Percentiles rank a stretch among this genome's conserved stretches.
phyloP scores from a whole-genome alignment of 2,888 invertebrate genomes.

The Alcis repandata region DNA sequence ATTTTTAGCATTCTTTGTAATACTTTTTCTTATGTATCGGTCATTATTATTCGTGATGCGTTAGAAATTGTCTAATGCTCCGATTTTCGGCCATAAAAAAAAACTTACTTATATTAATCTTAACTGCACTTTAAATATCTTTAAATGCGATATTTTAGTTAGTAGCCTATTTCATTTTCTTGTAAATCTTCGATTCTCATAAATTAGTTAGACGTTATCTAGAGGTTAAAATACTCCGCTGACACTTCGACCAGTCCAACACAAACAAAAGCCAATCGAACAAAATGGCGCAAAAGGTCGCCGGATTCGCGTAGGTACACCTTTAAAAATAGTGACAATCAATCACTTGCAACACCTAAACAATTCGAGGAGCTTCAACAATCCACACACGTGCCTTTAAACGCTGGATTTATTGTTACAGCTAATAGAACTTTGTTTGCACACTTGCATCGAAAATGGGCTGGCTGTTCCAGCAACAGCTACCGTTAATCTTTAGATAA shows the following conservation, averaged over 20 bases:
- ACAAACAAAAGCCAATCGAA: conserved; percentile 31
- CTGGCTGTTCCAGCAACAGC: conserved; percentile 18
- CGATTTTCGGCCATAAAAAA: too few relatives aligned
- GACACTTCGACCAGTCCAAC: conserved; percentile 22
- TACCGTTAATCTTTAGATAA: conserved; percentile 17
- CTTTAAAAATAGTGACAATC: conserved; percentile 36
- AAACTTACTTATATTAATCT: too few relatives aligned
- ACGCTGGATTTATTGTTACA: conserved; percentile 44
- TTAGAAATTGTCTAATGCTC: too few relatives aligned
- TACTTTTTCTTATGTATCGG: too few relatives aligned
- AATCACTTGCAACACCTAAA: conserved; percentile 41
- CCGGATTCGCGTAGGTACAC: conserved; percentile 26
- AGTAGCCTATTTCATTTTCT: too few relatives aligned
- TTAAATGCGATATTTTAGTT: too few relatives aligned
- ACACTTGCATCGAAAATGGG: conserved; percentile 22
- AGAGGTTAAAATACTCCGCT: conserved; percentile 18
- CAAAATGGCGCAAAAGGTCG: conserved; percentile 28
- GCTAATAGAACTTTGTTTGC: conserved; percentile 43
- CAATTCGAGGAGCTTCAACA: conserved; percentile 37
- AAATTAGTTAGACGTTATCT: conserved; percentile 11
- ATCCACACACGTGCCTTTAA: conserved; percentile 44
- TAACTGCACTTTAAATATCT: too few relatives aligned
- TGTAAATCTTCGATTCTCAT: too few relatives aligned
- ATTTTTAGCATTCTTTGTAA: too few relatives aligned
- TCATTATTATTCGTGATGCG: too few relatives aligned